Evolutionary conservation across 2,888 invertebrate genomes (phyloP), one percentile per base, ranked within the genome.

Genomic region (Iselma pallidipennis): DNA sequence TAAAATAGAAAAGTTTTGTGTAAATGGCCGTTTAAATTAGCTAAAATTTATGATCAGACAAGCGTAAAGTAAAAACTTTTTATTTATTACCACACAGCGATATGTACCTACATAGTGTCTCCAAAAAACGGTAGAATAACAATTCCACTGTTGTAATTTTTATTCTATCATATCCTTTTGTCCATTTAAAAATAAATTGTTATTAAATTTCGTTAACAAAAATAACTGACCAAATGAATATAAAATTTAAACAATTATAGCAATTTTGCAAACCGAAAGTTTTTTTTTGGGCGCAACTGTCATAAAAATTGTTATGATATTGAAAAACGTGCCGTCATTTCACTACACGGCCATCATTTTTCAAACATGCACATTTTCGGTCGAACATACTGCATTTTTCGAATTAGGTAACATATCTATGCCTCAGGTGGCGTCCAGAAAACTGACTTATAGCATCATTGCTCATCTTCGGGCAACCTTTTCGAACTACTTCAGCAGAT

Each of bases 401-500:
- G 21, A 2, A 45, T 45, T 45, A 23, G 21, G 45, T 45, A 45
- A 45, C 45, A 45, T 4, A 45, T 37, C 16, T 37, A 16, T 23
- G 45, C 12, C 21, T 45, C 45, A 45, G 45, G 45, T 45, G 45
- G 10, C 23, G 45, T 45, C 45, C 23, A 45, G 21, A 21, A n/a
- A 45, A 45, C 45, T 45, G 45, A 45, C 45, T 45, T 45, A 45
- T 45, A 45, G 45, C 45, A 45, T 12, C 45, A 45, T 45, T 45
- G 45, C 21, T 45, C 45, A 45, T 45, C 45, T 45, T 45, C 21
- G 45, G 7, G 10, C 12, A 1, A 2, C 10, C 19, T 45, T n/a
- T 21, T 45, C 21, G 12, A 21, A 42, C 19, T n/a, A n/a, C n/a
- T 1, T 16, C 16, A 7, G 37, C 10, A 16, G 16, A 37, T 37